phyloP scores from a whole-genome alignment of 2,797 vertebrate species.

The Pseudotriccus pelzelni region DNA sequence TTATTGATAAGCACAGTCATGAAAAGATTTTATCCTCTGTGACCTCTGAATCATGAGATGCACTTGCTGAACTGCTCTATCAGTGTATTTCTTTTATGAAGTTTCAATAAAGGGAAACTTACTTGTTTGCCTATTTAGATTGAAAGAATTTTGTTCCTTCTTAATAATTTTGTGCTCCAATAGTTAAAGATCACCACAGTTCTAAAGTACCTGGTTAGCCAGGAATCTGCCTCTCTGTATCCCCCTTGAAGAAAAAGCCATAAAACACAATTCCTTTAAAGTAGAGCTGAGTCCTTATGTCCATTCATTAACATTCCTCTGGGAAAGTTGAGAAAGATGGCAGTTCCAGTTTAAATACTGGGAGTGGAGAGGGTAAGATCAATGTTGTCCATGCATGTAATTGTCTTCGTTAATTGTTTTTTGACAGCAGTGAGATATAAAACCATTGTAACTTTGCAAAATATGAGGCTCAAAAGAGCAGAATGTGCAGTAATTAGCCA shows the following conservation, averaged over 20 bases:
- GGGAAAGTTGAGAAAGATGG: conserved; percentile 9
- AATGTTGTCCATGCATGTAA: conserved; percentile 50
- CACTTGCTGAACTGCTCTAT: background rate
- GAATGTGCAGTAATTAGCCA: conserved; percentile 34
- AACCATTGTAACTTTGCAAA: conserved; percentile 21
- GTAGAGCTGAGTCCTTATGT: background rate
- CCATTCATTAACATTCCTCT: conserved; percentile 40
- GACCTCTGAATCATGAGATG: background rate
- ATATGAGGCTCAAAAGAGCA: conserved; percentile 16
- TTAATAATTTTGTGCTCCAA: background rate
- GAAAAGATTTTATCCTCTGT: background rate
- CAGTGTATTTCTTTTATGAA: background rate
- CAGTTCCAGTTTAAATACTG: conserved; percentile 7
- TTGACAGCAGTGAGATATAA: conserved; percentile 21
- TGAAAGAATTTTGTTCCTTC: background rate
- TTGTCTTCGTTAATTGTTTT: conserved; percentile 64
- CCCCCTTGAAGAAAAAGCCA: background rate
- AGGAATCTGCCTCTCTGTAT: background rate
- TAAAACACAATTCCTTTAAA: background rate
- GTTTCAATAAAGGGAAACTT: background rate
- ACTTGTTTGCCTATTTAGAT: background rate
- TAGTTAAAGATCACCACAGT: background rate
- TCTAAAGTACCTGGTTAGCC: background rate
- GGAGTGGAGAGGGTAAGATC: background rate
- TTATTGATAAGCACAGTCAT: background rate